Evolutionary conservation across 2,888 invertebrate species (phyloP).

Genomic region (Sphinx pinastri): DNA sequence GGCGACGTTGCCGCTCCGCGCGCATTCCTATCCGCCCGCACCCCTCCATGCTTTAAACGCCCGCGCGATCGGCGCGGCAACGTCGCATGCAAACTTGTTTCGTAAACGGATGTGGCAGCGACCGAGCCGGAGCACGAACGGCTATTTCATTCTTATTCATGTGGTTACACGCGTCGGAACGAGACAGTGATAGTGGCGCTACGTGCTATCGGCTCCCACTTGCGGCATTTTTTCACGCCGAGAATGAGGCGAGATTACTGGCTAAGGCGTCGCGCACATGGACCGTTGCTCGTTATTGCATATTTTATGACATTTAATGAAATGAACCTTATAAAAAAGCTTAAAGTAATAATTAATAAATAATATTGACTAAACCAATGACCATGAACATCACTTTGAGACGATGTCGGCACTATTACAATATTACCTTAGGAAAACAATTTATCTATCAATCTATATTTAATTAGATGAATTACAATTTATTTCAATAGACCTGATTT

Average conservation of each 20-base stretch:
- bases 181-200: constrained; percentile 79
- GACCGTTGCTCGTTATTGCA: not conserved
- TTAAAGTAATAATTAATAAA: too few species aligned
- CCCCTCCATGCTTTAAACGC: constrained; percentile 72
- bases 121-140: constrained; percentile 73
- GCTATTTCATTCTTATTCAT: constrained; percentile 58
- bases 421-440: too few species aligned
- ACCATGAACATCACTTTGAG: too few species aligned
- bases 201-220: constrained; percentile 85
- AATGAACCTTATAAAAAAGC: too few species aligned
- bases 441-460: too few species aligned
- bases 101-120: constrained; percentile 88
- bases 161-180: constrained; percentile 47
- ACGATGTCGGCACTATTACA: too few species aligned
- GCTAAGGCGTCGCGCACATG: constrained; percentile 72
- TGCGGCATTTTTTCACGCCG: constrained; percentile 86
- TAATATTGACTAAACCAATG: too few species aligned
- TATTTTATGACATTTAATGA: too few species aligned
- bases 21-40: constrained; percentile 82
- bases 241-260: constrained; percentile 87
- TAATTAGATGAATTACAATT: too few species aligned
- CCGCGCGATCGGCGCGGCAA: constrained; percentile 81
- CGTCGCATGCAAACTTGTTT: constrained; percentile 87
- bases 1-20: constrained; percentile 86
- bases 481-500: too few species aligned